phyloP scores from a whole-genome alignment of 1,140 invertebrate species.

The Zaprionus davidi region DNA sequence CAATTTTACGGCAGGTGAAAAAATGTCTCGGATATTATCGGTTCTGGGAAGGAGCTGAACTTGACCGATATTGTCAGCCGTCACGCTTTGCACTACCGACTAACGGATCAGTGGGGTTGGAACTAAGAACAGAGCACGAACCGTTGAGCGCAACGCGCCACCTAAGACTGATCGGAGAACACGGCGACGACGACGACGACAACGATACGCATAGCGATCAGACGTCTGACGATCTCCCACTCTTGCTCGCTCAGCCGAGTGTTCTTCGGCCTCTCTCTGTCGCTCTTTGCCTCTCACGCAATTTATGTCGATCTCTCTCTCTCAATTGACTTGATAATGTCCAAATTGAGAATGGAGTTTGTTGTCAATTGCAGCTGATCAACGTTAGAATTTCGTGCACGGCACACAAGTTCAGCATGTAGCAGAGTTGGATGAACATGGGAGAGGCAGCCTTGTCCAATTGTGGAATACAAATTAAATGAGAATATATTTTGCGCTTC shows the following conservation, averaged over 20 bases:
- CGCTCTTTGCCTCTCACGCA: background rate
- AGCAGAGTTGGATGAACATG: background rate
- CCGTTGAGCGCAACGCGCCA: conserved; percentile 66
- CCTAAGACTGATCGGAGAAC: conserved; percentile 56
- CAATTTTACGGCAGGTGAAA: conserved; percentile 1
- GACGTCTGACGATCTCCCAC: background rate
- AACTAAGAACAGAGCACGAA: conserved; percentile 36
- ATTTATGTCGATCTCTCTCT: conserved; percentile 12
- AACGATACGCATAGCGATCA: background rate
- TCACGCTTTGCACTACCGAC: conserved; percentile 8
- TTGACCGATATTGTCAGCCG: conserved; percentile 72
- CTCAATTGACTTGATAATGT: background rate
- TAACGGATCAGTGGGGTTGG: conserved; percentile 1
- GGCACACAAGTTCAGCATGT: background rate
- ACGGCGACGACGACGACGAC: conserved; percentile 13
- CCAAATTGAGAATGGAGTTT: conserved; percentile 7
- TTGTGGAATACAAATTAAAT: conserved; percentile 58
- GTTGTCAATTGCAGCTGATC: conserved; percentile 4
- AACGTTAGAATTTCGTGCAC: background rate
- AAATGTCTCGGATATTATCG: background rate
- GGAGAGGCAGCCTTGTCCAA: background rate
- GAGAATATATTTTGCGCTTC: conserved; percentile 15
- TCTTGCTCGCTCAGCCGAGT: background rate
- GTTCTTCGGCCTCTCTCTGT: conserved; percentile 18
- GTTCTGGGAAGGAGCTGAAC: conserved; percentile 56